Conservation (phyloP, 2,888 invertebrate species). For the Ophion slaviceki region DNA sequence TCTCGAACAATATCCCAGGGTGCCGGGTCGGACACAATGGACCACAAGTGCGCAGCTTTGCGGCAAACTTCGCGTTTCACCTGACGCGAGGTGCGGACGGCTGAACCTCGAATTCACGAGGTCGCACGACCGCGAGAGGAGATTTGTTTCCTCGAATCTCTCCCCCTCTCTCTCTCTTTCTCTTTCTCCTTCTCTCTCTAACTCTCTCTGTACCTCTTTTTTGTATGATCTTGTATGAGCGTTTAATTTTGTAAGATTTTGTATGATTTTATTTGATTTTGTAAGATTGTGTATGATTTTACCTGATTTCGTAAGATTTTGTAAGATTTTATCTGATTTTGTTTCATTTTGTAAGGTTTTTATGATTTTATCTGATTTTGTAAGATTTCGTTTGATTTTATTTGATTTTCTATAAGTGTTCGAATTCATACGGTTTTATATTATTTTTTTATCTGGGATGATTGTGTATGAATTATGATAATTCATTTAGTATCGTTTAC, state of each 20-base stretch:
- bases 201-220: too few relatives aligned
- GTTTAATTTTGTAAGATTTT: conserved; percentile 39
- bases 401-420: too few relatives aligned
- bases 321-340: neutral
- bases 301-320: too few relatives aligned
- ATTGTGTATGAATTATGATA: too few relatives aligned
- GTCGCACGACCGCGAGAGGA: conserved; percentile 51
- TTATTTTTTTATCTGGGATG: too few relatives aligned
- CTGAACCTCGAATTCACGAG: conserved; percentile 38
- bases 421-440: too few relatives aligned
- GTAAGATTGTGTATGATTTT: too few relatives aligned
- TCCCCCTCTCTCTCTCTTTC: conserved; percentile 22
- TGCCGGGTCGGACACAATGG: conserved; percentile 31
- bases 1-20: conserved; percentile 66
- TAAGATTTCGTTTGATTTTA: too few relatives aligned
- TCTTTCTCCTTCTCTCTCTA: neutral
- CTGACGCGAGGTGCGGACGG: conserved; percentile 36
- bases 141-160: conserved; percentile 29
- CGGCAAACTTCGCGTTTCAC: conserved; percentile 37
- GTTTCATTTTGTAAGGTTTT: neutral
- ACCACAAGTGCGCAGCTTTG: conserved; percentile 34
- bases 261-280: neutral
- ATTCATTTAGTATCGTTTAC: too few relatives aligned
- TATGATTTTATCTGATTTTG: neutral
- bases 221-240: conserved; percentile 33